Base-by-base conservation (phyloP, 1,140 invertebrate species). In the Pentalonia nigronervosa region DNA sequence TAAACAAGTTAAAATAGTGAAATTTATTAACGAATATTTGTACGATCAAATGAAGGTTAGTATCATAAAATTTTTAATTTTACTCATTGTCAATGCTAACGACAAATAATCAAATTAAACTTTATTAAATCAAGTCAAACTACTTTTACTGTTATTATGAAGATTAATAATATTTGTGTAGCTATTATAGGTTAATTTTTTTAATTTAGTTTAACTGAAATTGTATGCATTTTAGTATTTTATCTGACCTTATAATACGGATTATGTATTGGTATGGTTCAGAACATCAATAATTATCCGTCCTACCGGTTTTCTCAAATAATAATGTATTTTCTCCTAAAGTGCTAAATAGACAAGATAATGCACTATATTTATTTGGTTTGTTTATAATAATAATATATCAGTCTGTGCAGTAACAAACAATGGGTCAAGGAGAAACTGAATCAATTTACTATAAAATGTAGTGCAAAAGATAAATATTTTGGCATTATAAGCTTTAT, bases 21-120 rank as follows among this genome's bases (percentile, higher is more conserved):
- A 67, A 67, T 67, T 67, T 60, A 0, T 30, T 14, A 67, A 76
- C 14, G 30, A n/a, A 76, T 76, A 76, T 76, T 76, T 76, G 17
- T 76, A n/a, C 60, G 14, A 76, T 6, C 9, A 17, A 76, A 76
- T 76, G 60, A 76, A 76, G 60, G 60, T 76, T 34, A 76, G 30
- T 7, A 6, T 76, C 60, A 14, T 76, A 76, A 76, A 76, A 76
- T 76, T 6, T 76, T n/a, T 7, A 23, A 76, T 76, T 76, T 17
- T 76, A n/a, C 30, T 76, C 60, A 76, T 76, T 76, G 14, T 76
- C 60, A 76, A 76, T 76, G 60, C n/a, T n/a, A 76, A 76, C 30
- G n/a, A n/a, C 60, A 76, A 76, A 76, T 76, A 76, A 76, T 76
- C 30, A n/a, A 76, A 76, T 76, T 76, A 76, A n/a, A 76, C 60